These are phyloP conservation scores for Acrobeloides nanus DNA, from an alignment of 2,888 invertebrate species.

Conservation along the genomic window DNA sequence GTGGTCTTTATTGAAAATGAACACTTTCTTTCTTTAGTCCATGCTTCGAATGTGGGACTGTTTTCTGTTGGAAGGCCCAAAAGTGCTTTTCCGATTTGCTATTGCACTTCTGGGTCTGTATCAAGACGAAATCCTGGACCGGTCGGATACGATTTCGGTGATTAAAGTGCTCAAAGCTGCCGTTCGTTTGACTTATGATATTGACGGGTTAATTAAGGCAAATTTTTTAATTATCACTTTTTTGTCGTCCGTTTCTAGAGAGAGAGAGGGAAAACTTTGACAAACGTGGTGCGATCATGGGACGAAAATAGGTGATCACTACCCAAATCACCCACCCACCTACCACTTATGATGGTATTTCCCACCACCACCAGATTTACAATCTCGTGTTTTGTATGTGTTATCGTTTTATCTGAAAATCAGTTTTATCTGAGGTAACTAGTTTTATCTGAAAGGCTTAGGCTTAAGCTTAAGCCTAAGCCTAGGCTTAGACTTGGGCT, in stretches of 20 bases:
- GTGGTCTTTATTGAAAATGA: background rate
- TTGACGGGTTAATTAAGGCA: slow-evolving; percentile 58
- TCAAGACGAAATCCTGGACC: slow-evolving; percentile 55
- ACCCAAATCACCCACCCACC: background rate
- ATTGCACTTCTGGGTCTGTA: slow-evolving; percentile 57
- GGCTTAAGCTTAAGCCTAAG: too few species aligned
- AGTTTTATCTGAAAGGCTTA: too few species aligned
- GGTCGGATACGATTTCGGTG: slow-evolving; percentile 58
- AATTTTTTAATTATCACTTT: too few species aligned
- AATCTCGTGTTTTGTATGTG: too few species aligned
- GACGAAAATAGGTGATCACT: background rate
- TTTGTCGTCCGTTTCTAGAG: slow-evolving; percentile 10
- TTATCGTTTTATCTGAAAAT: too few species aligned
- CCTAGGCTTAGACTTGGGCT: too few species aligned
- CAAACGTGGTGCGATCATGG: too few species aligned
- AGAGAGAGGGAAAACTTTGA: too few species aligned
- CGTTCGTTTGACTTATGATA: slow-evolving; percentile 57
- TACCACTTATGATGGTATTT: too few species aligned
- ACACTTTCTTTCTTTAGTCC: slow-evolving; percentile 53
- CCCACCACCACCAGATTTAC: too few species aligned
- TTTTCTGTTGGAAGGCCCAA: slow-evolving; percentile 60
- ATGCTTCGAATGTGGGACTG: slow-evolving; percentile 61
- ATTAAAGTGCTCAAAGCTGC: slow-evolving; percentile 59
- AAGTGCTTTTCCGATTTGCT: slow-evolving; percentile 59
- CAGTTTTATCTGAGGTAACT: too few species aligned